Conservation (phyloP, 2,113 vertebrate genomes). For the Charadrius vociferus region DNA sequence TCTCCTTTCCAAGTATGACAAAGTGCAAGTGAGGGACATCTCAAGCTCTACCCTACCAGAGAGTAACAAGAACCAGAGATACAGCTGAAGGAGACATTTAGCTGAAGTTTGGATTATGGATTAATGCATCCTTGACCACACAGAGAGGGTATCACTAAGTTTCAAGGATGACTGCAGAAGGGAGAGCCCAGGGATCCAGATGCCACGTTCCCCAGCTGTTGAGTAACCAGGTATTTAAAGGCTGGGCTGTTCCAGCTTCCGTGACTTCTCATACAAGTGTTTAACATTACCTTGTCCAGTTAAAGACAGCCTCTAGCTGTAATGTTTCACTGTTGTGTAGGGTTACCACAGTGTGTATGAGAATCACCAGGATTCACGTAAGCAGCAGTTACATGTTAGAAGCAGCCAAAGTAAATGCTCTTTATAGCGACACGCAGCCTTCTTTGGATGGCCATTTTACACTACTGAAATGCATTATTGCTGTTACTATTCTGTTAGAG, state of each 20-base stretch:
- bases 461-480: rapidly evolving
- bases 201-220: not conserved
- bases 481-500: not conserved
- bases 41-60: not conserved
- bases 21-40: not conserved
- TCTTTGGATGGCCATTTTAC: not conserved
- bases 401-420: not conserved
- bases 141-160: not conserved
- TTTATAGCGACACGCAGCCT: not conserved
- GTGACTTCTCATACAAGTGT: not conserved
- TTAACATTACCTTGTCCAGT: not conserved
- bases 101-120: not conserved
- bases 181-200: not conserved
- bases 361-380: not conserved
- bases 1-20: not conserved
- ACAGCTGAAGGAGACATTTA: not conserved
- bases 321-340: not conserved
- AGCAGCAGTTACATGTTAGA: not conserved
- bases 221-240: not conserved
- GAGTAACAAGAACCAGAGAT: not conserved
- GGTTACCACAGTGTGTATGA: not conserved
- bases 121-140: not conserved
- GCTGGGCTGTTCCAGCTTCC: not conserved
- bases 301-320: not conserved
- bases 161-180: not conserved